These are phyloP conservation scores for Lepidostoma basale DNA, from an alignment of 1,140 invertebrate species.

Conservation along the genomic window DNA sequence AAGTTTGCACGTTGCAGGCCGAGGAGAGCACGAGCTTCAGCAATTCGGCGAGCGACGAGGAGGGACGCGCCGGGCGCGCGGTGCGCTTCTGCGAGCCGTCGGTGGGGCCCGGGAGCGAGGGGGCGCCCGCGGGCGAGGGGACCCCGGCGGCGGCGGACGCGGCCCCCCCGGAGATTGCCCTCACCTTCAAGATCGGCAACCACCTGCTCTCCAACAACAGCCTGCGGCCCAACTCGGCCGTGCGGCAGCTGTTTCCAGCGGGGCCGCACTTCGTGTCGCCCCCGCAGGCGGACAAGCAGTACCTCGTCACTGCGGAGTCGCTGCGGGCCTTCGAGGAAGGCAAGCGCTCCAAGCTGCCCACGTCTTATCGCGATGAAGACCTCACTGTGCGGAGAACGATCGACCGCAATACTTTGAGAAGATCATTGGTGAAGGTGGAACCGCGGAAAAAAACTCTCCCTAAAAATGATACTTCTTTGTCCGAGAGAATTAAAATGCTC, in stretches of 20 bases:
- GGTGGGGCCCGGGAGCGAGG: constrained; percentile 9
- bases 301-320: constrained; percentile 69
- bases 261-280: constrained; percentile 64
- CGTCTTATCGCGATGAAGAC: constrained; percentile 56
- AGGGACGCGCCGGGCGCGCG: constrained; percentile 33
- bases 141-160: neutral
- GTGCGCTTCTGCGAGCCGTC: constrained; percentile 43
- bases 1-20: constrained; percentile 25
- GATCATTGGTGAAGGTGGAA: constrained; percentile 72
- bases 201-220: constrained; percentile 66
- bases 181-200: constrained; percentile 66
- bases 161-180: constrained; percentile 58
- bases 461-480: constrained; percentile 70
- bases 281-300: constrained; percentile 60
- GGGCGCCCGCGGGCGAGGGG: neutral
- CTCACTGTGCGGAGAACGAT: constrained; percentile 69
- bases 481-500: constrained; percentile 79
- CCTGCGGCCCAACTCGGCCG: constrained; percentile 73
- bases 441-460: constrained; percentile 58
- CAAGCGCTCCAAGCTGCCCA: constrained; percentile 63
- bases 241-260: constrained; percentile 72
- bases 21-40: constrained; percentile 39
- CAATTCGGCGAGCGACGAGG: constrained; percentile 44
- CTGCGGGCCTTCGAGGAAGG: constrained; percentile 69
- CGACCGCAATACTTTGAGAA: constrained; percentile 73